Conservation (phyloP, 2,113 vertebrate species). For the Mungos mungo region DNA sequence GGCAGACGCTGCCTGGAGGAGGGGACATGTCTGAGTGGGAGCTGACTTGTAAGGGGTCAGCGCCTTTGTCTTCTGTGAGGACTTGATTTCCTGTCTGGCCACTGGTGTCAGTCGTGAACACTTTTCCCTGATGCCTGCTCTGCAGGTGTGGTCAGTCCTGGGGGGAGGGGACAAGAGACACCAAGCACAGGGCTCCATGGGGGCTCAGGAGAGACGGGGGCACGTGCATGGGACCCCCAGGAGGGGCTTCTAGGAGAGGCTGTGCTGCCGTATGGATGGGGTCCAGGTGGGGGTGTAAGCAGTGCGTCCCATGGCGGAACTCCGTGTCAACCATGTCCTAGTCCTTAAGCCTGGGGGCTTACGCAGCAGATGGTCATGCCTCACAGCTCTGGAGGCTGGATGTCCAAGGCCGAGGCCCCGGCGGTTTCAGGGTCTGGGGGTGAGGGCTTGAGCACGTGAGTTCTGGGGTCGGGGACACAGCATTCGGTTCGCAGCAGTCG, state of each 20-base stretch:
- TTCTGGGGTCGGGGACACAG: not conserved
- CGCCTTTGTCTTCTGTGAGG: rapidly evolving
- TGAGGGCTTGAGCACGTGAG: not conserved
- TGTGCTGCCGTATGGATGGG: not conserved
- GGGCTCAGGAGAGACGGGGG: not conserved
- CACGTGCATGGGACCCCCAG: rapidly evolving
- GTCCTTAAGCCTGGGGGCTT: not conserved
- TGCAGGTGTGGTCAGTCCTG: rapidly evolving
- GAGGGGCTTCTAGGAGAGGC: not conserved
- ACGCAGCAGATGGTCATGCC: rapidly evolving
- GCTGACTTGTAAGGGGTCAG: not conserved
- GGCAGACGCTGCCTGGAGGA: not conserved
- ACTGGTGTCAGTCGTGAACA: rapidly evolving
- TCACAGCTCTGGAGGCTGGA: not conserved
- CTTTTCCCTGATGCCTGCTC: rapidly evolving
- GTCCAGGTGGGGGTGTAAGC: not conserved
- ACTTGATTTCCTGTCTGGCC: not conserved
- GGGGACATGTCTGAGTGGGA: not conserved
- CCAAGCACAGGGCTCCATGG: too few relatives aligned
- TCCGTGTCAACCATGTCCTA: not conserved
- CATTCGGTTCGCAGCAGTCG: not conserved
- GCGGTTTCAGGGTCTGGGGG: not conserved
- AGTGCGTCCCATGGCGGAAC: not conserved
- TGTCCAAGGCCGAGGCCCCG: not conserved
- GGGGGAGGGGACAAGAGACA: not conserved